phyloP scores from a whole-genome alignment of 2,888 invertebrate species.

The Papilio protenor region DNA sequence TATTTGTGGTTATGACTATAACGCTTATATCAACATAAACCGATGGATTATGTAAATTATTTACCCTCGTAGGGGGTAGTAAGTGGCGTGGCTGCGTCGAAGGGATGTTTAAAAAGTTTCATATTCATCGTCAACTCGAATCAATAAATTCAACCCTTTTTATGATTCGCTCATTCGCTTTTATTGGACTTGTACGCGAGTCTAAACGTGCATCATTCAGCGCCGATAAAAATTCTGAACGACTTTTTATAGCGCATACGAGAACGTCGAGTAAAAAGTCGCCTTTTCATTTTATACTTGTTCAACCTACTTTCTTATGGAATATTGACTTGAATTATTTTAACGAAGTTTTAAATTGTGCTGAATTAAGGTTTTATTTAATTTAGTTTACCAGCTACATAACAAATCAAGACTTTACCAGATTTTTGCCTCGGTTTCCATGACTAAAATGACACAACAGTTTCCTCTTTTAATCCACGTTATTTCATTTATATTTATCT shows the following conservation, averaged over 20 bases:
- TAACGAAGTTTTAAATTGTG: neutral
- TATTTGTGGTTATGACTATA: conserved; percentile 36
- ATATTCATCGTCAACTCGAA: conserved; percentile 75
- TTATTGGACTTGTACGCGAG: conserved; percentile 76
- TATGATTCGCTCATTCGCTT: conserved; percentile 79
- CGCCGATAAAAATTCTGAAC: conserved; percentile 73
- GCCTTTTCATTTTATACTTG: conserved; percentile 38
- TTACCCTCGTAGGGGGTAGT: conserved; percentile 54
- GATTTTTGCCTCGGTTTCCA: neutral
- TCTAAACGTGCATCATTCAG: conserved; percentile 75
- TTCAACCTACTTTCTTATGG: conserved; percentile 31
- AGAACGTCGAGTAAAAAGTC: conserved; percentile 44
- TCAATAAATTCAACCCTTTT: conserved; percentile 83
- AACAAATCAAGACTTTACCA: neutral
- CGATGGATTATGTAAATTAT: conserved; percentile 71
- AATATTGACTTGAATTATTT: conserved; percentile 10
- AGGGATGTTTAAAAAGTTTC: conserved; percentile 52
- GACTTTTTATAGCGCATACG: conserved; percentile 68
- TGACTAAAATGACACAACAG: neutral
- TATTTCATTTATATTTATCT: neutral
- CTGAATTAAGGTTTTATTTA: neutral
- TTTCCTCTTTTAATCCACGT: neutral
- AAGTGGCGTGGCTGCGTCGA: conserved; percentile 40
- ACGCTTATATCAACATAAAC: conserved; percentile 55
- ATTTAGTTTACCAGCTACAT: neutral